These are phyloP conservation scores for Oncorhynchus kisutch DNA, from an alignment of 2,113 vertebrate genomes.

Conservation along the genomic window DNA sequence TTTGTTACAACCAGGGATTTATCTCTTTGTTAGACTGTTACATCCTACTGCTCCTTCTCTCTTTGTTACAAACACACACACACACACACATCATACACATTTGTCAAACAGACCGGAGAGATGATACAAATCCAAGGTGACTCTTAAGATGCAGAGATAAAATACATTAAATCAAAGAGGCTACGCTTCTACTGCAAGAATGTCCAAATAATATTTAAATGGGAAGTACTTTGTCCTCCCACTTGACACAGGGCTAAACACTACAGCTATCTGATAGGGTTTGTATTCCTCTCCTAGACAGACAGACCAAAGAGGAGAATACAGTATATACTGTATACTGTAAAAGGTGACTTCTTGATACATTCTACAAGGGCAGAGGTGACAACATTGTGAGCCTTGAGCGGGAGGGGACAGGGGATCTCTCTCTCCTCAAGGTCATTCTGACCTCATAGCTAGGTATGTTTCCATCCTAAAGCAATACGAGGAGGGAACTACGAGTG, in stretches of 20 bases:
- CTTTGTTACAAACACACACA: neutral
- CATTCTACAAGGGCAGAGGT: slow-evolving; percentile 42
- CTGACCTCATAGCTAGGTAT: slow-evolving; percentile 73
- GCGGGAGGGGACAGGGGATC: slow-evolving; percentile 39
- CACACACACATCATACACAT: too few species aligned
- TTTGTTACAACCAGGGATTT: too few species aligned
- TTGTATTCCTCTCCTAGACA: slow-evolving; percentile 20
- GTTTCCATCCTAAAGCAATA: slow-evolving; percentile 56
- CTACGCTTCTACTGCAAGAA: slow-evolving; percentile 13
- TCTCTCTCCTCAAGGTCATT: slow-evolving; percentile 72
- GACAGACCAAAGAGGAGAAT: slow-evolving; percentile 22
- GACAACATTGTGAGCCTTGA: slow-evolving; percentile 56
- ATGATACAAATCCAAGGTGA: slow-evolving; percentile 66
- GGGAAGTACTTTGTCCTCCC: slow-evolving; percentile 12
- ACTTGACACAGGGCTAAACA: slow-evolving; percentile 7
- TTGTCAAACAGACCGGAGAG: slow-evolving; percentile 5
- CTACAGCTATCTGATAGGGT: slow-evolving; percentile 19
- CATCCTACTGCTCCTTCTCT: neutral
- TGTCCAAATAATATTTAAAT: slow-evolving; percentile 15
- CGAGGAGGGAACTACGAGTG: slow-evolving; percentile 34
- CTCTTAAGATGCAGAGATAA: slow-evolving; percentile 49
- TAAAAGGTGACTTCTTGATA: slow-evolving; percentile 41
- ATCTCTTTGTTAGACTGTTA: too few species aligned
- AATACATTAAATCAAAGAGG: slow-evolving; percentile 33
- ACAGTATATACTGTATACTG: slow-evolving; percentile 11